A percentile compares a stretch with the other conserved stretches of the same genome.
These are phyloP conservation scores for Montipora capitata DNA, from an alignment of 92 coral and sea anemone genomes.

Conservation along the genomic window DNA sequence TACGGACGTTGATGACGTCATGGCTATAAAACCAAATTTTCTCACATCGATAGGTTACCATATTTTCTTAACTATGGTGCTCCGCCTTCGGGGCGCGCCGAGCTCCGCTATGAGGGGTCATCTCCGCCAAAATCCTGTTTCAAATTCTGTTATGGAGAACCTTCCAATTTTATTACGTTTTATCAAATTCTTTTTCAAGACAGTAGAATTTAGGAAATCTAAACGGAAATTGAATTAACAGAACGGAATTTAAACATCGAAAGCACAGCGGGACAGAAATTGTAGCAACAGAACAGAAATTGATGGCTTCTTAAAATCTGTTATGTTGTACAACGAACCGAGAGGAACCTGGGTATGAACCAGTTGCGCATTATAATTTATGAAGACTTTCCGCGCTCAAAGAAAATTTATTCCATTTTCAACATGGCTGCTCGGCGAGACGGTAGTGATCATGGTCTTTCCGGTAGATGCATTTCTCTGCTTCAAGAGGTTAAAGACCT, in stretches of 20 bases:
- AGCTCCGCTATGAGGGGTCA: background rate
- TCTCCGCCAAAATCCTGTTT: constrained; percentile 14
- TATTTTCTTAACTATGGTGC: too few species aligned
- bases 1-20: too few species aligned
- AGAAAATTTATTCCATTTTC: constrained; percentile 24
- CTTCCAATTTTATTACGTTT: background rate
- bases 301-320: constrained; percentile 22
- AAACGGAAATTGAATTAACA: background rate
- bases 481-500: constrained; percentile 25
- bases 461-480: constrained; percentile 7
- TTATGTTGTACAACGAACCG: background rate
- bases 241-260: constrained; percentile 3
- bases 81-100: too few species aligned
- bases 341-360: constrained; percentile 14
- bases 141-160: background rate
- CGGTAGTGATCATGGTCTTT: background rate
- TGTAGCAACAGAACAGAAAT: constrained; percentile 10
- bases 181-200: background rate
- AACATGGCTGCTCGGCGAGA: constrained; percentile 13
- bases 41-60: too few species aligned
- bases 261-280: background rate
- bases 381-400: background rate
- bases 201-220: constrained; percentile 2
- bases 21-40: too few species aligned
- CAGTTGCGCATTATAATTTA: constrained; percentile 18